These are phyloP conservation scores for Cephus pulcher DNA, from an alignment of 2,888 invertebrate species.

Conservation along the genomic window DNA sequence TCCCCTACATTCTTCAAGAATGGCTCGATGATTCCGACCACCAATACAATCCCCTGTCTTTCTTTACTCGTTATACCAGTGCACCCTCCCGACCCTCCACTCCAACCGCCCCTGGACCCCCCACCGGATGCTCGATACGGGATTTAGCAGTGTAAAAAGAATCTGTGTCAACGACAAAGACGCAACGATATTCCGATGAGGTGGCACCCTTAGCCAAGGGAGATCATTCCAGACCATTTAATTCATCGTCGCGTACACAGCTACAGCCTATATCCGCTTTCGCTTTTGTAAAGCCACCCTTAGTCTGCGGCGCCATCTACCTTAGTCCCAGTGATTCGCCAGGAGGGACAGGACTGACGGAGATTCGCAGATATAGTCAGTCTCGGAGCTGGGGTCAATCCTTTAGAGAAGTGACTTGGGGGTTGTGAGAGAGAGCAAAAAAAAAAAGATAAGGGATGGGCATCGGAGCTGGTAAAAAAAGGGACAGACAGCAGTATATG, in stretches of 20 bases:
- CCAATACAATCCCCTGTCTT: not conserved
- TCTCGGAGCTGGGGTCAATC: not conserved
- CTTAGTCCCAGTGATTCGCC: not conserved
- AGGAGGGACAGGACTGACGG: not conserved
- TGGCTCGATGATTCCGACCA: not conserved
- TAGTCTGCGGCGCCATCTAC: not conserved
- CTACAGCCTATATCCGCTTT: not conserved
- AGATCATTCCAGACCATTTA: not conserved
- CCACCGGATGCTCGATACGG: not conserved
- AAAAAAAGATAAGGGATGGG: constrained; percentile 7
- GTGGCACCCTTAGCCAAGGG: not conserved
- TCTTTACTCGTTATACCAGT: not conserved
- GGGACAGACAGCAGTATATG: constrained; percentile 29
- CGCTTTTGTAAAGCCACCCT: not conserved
- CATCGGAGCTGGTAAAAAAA: constrained; percentile 3
- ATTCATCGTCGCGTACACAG: not conserved
- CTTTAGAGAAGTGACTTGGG: constrained; percentile 16
- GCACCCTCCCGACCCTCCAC: not conserved
- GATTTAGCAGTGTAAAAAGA: not conserved
- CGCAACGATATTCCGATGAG: not conserved
- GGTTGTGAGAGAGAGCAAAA: constrained; percentile 9
- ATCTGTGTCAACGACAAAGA: not conserved
- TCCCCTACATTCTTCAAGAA: not conserved
- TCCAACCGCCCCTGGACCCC: too few relatives aligned
- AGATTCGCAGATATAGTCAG: not conserved